phyloP scores from a whole-genome alignment of 2,797 vertebrate species.

The Pseudochaenichthys georgianus region DNA sequence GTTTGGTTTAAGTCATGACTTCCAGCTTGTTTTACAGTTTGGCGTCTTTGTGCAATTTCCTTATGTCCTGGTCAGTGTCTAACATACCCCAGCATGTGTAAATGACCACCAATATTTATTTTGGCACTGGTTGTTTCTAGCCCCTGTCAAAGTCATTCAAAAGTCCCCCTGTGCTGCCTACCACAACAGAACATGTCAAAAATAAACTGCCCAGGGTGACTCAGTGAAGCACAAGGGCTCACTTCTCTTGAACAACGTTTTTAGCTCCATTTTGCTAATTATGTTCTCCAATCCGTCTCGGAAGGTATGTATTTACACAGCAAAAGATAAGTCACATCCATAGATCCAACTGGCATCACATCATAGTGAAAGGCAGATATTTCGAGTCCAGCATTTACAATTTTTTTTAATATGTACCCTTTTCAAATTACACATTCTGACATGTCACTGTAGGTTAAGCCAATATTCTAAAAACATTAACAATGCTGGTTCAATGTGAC shows the following conservation, averaged over 20 bases:
- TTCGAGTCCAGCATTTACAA: neutral
- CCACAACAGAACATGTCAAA: conserved; percentile 13
- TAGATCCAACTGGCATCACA: neutral
- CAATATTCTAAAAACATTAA: too few relatives aligned
- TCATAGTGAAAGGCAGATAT: neutral
- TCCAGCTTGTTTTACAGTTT: too few relatives aligned
- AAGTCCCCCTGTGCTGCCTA: neutral
- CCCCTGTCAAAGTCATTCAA: conserved; percentile 15
- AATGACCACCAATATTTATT: conserved; percentile 28
- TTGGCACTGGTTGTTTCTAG: conserved; percentile 20
- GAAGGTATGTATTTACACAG: neutral
- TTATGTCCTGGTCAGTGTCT: conserved; percentile 24
- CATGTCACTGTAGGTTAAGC: too few relatives aligned
- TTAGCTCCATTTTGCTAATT: neutral
- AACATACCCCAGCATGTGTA: neutral
- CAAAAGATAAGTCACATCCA: neutral
- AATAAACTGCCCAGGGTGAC: neutral
- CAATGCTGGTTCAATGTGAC: neutral
- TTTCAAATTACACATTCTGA: too few relatives aligned
- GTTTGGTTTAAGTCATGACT: conserved; percentile 8
- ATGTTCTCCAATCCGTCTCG: neutral
- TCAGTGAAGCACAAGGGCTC: neutral
- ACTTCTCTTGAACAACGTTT: neutral
- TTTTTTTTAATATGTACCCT: neutral
- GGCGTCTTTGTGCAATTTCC: conserved; percentile 18